Evolutionary conservation across 1,140 invertebrate species (phyloP).

Genomic region (Neodiprion fabricii): DNA sequence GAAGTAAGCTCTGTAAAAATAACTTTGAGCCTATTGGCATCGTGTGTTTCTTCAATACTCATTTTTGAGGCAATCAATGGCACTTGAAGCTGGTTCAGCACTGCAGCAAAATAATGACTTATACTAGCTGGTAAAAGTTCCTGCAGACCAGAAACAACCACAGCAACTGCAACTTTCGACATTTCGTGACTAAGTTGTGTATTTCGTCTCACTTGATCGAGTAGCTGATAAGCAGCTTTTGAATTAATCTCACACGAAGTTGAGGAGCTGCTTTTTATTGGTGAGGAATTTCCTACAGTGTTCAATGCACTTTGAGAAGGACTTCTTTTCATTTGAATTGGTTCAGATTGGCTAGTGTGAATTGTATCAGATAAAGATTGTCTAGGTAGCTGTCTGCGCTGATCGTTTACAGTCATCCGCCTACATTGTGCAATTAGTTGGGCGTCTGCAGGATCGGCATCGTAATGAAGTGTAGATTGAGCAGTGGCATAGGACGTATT

Average conservation of each 20-base stretch:
- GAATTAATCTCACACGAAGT: slow-evolving; percentile 57
- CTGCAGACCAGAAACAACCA: slow-evolving; percentile 74
- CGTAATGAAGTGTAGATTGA: slow-evolving; percentile 29
- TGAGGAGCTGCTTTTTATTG: slow-evolving; percentile 48
- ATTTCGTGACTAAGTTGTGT: slow-evolving; percentile 87
- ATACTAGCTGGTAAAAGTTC: slow-evolving; percentile 66
- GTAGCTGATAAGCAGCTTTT: slow-evolving; percentile 74
- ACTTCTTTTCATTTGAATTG: slow-evolving; percentile 40
- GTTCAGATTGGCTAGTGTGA: slow-evolving; percentile 30
- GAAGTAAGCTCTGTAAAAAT: slow-evolving; percentile 83
- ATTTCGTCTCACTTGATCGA: slow-evolving; percentile 79
- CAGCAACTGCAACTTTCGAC: slow-evolving; percentile 82
- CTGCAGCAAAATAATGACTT: slow-evolving; percentile 65
- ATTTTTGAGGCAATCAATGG: slow-evolving; percentile 70
- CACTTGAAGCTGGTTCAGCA: slow-evolving; percentile 61
- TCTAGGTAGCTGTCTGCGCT: slow-evolving; percentile 35
- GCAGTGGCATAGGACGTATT: slow-evolving; percentile 40
- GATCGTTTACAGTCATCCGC: slow-evolving; percentile 26
- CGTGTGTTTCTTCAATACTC: slow-evolving; percentile 72
- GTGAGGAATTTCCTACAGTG: slow-evolving; percentile 35
- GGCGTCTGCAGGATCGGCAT: slow-evolving; percentile 21
- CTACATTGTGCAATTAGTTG: slow-evolving; percentile 24
- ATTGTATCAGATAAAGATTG: slow-evolving; percentile 41
- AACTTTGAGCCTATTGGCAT: slow-evolving; percentile 79
- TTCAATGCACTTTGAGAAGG: slow-evolving; percentile 32